Conservation (phyloP, 2,113 vertebrate species). For the Silurus glanis region DNA sequence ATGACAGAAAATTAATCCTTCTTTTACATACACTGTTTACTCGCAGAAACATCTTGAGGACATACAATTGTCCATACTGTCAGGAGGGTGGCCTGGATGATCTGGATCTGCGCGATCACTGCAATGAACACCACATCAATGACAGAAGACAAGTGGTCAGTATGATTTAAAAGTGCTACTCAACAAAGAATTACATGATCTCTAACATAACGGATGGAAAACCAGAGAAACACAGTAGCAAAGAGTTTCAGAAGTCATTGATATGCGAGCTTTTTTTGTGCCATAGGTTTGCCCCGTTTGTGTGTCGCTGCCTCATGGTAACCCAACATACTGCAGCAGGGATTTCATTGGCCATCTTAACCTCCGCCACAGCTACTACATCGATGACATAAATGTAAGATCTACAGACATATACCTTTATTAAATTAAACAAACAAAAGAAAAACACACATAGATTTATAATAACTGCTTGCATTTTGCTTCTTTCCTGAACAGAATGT, state of each 20-base stretch:
- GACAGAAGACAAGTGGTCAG: slow-evolving; percentile 77
- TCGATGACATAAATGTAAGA: slow-evolving; percentile 80
- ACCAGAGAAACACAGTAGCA: not conserved
- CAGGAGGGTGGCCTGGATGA: slow-evolving; percentile 78
- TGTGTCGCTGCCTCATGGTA: slow-evolving; percentile 79
- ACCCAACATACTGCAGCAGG: slow-evolving; percentile 77
- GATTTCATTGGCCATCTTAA: slow-evolving; percentile 83
- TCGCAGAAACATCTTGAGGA: not conserved
- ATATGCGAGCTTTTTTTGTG: not conserved
- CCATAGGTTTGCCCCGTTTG: slow-evolving; percentile 84
- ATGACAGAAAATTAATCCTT: not conserved
- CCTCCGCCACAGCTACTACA: slow-evolving; percentile 81
- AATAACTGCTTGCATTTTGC: not conserved
- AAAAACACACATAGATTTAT: not conserved
- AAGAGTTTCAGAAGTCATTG: not conserved
- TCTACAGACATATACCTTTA: not conserved
- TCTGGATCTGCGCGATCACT: slow-evolving; percentile 78
- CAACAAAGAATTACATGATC: not conserved
- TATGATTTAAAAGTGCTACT: not conserved
- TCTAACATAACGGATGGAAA: not conserved
- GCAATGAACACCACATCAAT: slow-evolving; percentile 75
- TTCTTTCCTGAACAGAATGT: slow-evolving; percentile 47
- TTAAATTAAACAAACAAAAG: not conserved
- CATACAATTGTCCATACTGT: slow-evolving; percentile 77
- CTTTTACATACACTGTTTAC: not conserved